Evolutionary conservation across 2,113 vertebrate genomes (phyloP).

Genomic region (Tyto alba): DNA sequence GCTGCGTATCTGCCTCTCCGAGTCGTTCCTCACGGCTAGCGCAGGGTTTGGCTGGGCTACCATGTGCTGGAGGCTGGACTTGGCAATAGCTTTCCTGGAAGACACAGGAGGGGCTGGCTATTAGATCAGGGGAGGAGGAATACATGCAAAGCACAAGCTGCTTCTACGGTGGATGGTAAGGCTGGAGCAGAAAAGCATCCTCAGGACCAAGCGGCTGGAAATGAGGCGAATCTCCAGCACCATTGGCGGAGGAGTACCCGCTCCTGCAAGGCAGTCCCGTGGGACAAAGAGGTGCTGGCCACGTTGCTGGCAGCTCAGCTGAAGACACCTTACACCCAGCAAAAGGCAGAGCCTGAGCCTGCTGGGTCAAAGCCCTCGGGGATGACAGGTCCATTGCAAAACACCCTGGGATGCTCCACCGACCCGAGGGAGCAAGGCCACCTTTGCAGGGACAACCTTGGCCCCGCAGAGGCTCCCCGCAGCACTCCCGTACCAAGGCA

Average conservation of each 20-base stretch:
- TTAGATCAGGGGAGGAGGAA: not conserved
- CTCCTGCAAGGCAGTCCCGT: not conserved
- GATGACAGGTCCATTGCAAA: not conserved
- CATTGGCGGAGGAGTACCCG: accelerated
- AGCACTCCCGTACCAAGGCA: not conserved
- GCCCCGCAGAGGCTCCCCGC: accelerated
- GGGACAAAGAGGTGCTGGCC: not conserved
- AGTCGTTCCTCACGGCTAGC: constrained; percentile 71
- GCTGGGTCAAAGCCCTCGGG: not conserved
- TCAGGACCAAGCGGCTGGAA: not conserved
- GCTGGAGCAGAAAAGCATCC: not conserved
- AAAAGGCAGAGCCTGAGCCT: not conserved
- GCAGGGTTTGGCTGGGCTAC: constrained; percentile 76
- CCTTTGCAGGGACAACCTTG: not conserved
- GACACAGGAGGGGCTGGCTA: not conserved
- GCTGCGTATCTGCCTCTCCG: constrained; percentile 79
- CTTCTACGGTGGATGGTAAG: not conserved
- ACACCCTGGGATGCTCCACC: accelerated
- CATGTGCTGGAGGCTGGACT: constrained; percentile 87
- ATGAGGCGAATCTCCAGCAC: not conserved
- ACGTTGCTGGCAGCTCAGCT: not conserved
- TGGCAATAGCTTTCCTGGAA: constrained; percentile 93
- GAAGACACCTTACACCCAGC: not conserved
- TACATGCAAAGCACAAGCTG: not conserved
- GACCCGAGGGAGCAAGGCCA: not conserved